These are phyloP conservation scores for Drosophila biarmipes DNA, from an alignment of 1,140 invertebrate species.

Conservation along the genomic window DNA sequence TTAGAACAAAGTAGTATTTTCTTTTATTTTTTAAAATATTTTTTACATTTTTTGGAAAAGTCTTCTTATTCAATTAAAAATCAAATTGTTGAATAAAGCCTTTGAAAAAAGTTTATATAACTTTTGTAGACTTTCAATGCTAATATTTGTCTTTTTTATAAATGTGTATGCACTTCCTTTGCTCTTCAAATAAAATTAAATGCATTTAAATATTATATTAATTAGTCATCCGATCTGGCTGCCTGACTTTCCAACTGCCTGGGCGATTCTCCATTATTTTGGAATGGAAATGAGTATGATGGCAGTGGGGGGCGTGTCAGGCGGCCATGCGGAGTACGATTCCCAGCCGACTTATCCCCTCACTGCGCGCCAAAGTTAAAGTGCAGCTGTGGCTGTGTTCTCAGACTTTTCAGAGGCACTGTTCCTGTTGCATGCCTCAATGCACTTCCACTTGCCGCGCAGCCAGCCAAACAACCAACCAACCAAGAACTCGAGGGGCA, in stretches of 20 bases:
- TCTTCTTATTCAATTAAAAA: too few relatives aligned
- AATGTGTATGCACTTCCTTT: background rate
- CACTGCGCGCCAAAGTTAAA: conserved; percentile 42
- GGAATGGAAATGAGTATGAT: conserved; percentile 1
- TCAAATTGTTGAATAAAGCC: too few relatives aligned
- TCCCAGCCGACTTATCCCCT: conserved; percentile 21
- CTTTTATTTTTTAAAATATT: too few relatives aligned
- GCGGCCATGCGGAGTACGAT: conserved; percentile 42
- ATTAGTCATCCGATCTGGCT: conserved; percentile 1
- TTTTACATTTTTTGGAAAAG: too few relatives aligned
- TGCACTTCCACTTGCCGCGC: conserved; percentile 81
- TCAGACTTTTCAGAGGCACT: conserved; percentile 16
- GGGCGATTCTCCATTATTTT: conserved; percentile 23
- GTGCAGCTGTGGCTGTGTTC: conserved; percentile 37
- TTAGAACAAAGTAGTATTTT: too few relatives aligned
- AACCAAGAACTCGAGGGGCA: conserved; percentile 63
- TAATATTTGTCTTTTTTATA: background rate
- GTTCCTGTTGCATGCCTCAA: conserved; percentile 66
- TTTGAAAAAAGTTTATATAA: too few relatives aligned
- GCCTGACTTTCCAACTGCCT: conserved; percentile 1
- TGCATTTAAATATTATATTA: conserved; percentile 13
- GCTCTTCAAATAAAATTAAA: background rate
- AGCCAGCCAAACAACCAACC: conserved; percentile 45
- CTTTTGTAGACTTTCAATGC: too few relatives aligned
- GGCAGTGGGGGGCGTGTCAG: conserved; percentile 52